phyloP scores from a whole-genome alignment of 2,797 vertebrate genomes.

The Macrochelys suwanniensis region DNA sequence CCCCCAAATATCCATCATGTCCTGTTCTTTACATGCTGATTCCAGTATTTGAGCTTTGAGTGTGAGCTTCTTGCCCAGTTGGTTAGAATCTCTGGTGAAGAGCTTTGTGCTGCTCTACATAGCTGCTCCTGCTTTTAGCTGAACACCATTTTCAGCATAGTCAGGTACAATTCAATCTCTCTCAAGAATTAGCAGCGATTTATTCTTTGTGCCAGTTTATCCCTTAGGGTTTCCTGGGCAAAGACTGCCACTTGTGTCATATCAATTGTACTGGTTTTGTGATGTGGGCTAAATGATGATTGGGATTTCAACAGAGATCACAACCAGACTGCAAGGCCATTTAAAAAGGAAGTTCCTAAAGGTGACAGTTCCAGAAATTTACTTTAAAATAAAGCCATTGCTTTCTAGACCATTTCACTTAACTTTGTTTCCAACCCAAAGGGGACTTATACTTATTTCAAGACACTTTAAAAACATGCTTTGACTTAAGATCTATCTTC shows the following conservation, averaged over 20 bases:
- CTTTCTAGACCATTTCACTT: background rate
- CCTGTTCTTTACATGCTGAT: no score
- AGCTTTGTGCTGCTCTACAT: background rate
- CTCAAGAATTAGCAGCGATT: conserved; percentile 7
- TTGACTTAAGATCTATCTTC: background rate
- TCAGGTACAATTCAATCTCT: background rate
- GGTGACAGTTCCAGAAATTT: background rate
- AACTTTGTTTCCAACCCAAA: background rate
- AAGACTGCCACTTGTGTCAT: background rate
- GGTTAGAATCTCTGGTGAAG: background rate
- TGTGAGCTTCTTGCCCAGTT: no score
- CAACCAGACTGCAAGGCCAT: background rate
- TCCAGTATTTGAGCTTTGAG: no score
- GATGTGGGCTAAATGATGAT: background rate
- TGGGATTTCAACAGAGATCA: background rate
- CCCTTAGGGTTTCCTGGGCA: conserved; percentile 9
- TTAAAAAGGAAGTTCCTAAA: background rate
- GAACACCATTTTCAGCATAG: background rate
- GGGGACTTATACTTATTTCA: background rate
- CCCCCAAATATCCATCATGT: no score
- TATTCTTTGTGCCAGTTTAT: background rate
- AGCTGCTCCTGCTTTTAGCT: background rate
- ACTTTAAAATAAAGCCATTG: background rate
- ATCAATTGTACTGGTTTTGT: background rate
- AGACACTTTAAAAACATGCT: background rate